Evolutionary conservation across 2,888 invertebrate genomes (phyloP).

Genomic region (Ctenicera cuprea): DNA sequence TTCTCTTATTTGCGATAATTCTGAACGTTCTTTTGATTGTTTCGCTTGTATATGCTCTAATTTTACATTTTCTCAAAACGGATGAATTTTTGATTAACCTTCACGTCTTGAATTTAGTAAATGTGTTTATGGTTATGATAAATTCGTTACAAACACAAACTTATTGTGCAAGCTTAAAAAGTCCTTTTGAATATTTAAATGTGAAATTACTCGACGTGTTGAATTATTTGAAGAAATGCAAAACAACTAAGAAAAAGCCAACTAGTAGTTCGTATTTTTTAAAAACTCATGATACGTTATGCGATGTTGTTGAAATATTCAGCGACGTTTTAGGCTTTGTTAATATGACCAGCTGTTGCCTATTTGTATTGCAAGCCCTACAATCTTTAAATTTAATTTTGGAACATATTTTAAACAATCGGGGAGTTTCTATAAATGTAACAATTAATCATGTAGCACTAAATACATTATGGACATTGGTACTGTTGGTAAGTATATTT

Average conservation of each 20-base stretch:
- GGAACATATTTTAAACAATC: background rate
- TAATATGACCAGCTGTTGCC: background rate
- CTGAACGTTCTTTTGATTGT: background rate
- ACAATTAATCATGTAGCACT: background rate
- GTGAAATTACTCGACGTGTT: constrained; percentile 1
- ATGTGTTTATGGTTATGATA: constrained; percentile 23
- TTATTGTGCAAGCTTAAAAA: background rate
- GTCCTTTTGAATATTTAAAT: constrained; percentile 11
- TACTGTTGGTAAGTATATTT: constrained; percentile 21
- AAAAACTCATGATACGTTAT: constrained; percentile 48
- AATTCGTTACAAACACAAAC: constrained; percentile 16
- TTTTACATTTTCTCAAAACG: constrained; percentile 12
- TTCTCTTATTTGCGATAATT: background rate
- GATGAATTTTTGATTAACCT: background rate
- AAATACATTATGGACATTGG: background rate
- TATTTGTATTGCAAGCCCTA: constrained; percentile 14
- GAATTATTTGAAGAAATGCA: constrained; percentile 8
- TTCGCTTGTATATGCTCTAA: background rate
- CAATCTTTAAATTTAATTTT: constrained; percentile 39
- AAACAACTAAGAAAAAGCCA: constrained; percentile 8
- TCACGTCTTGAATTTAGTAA: background rate
- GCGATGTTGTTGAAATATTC: constrained; percentile 44
- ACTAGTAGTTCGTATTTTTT: constrained; percentile 15
- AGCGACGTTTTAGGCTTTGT: constrained; percentile 43
- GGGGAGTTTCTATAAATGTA: constrained; percentile 3